Conservation (phyloP, 92 coral and sea anemone species). For the Zoanthus gigantus region DNA sequence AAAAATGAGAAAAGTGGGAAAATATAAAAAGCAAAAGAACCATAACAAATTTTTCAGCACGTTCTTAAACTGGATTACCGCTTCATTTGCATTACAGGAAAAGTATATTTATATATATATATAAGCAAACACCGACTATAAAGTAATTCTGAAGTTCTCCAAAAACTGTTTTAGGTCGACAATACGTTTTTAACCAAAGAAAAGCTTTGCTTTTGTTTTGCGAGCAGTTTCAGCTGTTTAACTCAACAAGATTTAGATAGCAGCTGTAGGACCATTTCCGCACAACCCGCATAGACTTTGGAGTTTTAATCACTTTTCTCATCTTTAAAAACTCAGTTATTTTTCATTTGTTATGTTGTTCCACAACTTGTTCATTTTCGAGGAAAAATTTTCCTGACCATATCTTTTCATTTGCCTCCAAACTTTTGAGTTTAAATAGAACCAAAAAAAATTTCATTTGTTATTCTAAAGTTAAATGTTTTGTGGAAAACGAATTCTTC, state of each 20-base stretch:
- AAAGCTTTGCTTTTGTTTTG: background rate
- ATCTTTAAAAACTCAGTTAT: background rate
- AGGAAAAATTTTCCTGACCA: too few species aligned
- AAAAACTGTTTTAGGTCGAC: background rate
- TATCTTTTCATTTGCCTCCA: too few species aligned
- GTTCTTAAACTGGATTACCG: background rate
- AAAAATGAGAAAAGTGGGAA: background rate
- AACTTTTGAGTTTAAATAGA: too few species aligned
- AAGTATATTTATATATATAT: background rate
- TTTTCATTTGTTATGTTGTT: background rate
- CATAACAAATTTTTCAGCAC: background rate
- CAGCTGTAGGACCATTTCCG: background rate
- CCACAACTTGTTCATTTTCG: too few species aligned
- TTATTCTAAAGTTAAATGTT: too few species aligned
- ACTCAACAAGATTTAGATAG: background rate
- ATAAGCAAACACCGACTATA: background rate
- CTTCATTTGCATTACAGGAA: background rate
- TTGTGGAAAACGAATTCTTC: too few species aligned
- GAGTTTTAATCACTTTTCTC: background rate
- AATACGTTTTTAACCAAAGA: background rate
- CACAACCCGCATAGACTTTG: background rate
- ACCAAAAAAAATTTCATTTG: too few species aligned
- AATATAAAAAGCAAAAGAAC: background rate
- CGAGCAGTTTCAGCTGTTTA: background rate
- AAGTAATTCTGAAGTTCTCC: background rate